Percentiles rank a stretch among this genome's conserved stretches.
phyloP scores from a whole-genome alignment of 2,113 vertebrate species.

The Proterorhinus semilunaris region DNA sequence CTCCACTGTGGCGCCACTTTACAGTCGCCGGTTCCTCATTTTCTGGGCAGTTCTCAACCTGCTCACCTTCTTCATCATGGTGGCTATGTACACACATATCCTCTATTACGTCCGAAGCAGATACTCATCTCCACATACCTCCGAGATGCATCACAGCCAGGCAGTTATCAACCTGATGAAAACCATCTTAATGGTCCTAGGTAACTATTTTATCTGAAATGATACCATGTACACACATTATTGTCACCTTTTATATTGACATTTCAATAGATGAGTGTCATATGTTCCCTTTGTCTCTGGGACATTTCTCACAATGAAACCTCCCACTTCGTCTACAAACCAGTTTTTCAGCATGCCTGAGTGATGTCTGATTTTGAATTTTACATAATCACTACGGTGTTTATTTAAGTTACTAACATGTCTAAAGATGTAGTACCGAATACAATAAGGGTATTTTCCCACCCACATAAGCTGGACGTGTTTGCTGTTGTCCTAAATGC shows the following conservation, averaged over 20 bases:
- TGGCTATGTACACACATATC: constrained; percentile 84
- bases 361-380: background rate
- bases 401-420: too few relatives aligned
- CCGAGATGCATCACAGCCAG: constrained; percentile 75
- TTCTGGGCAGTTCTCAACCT: constrained; percentile 92
- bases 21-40: constrained; percentile 87
- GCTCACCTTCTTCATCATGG: constrained; percentile 87
- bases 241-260: too few relatives aligned
- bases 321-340: constrained; percentile 21
- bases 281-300: background rate
- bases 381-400: too few relatives aligned
- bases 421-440: too few relatives aligned
- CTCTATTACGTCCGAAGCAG: constrained; percentile 85
- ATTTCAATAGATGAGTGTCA: background rate
- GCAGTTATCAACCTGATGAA: constrained; percentile 88
- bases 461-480: background rate
- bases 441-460: too few relatives aligned
- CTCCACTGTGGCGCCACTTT: constrained; percentile 86
- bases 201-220: constrained; percentile 67
- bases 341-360: constrained; percentile 27
- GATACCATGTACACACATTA: background rate
- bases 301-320: background rate
- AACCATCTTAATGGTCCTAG: constrained; percentile 89
- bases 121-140: constrained; percentile 75
- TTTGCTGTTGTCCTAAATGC: background rate